phyloP scores from a whole-genome alignment of 2,888 invertebrate genomes.

The Drepanosiphum platanoidis region DNA sequence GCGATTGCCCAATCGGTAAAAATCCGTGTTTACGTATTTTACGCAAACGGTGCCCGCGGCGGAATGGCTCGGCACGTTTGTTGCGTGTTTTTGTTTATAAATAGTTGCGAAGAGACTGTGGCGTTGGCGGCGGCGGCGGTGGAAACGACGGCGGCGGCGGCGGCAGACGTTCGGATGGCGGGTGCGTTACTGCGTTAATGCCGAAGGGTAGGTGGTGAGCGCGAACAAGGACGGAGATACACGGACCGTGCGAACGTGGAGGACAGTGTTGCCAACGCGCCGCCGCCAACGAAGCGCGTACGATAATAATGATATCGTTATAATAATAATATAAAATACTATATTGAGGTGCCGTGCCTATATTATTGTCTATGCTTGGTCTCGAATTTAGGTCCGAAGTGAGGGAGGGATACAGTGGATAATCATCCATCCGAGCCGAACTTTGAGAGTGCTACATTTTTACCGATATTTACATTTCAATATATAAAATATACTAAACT shows the following conservation, averaged over 20 bases:
- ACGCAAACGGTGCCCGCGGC: conserved; percentile 56
- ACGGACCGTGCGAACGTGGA: conserved; percentile 20
- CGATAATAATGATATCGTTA: too few species aligned
- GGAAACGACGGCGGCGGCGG: neutral
- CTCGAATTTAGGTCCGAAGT: too few species aligned
- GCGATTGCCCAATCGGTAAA: conserved; percentile 57
- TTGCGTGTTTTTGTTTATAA: neutral
- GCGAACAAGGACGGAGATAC: conserved; percentile 8
- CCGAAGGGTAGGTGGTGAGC: conserved; percentile 19
- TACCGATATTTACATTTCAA: too few species aligned
- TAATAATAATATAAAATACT: too few species aligned
- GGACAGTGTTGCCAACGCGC: conserved; percentile 44
- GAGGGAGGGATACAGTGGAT: too few species aligned
- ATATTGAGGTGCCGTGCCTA: too few species aligned
- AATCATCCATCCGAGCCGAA: too few species aligned
- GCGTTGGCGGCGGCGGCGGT: neutral
- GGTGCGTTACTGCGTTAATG: conserved; percentile 52
- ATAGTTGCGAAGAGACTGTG: neutral
- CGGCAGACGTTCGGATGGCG: conserved; percentile 48
- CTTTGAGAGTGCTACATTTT: too few species aligned
- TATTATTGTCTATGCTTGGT: too few species aligned
- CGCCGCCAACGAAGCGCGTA: too few species aligned
- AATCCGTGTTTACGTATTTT: conserved; percentile 62
- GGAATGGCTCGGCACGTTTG: conserved; percentile 25
- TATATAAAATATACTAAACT: too few species aligned